phyloP scores from a whole-genome alignment of 2,888 invertebrate species.

The Drosophila macrospina region DNA sequence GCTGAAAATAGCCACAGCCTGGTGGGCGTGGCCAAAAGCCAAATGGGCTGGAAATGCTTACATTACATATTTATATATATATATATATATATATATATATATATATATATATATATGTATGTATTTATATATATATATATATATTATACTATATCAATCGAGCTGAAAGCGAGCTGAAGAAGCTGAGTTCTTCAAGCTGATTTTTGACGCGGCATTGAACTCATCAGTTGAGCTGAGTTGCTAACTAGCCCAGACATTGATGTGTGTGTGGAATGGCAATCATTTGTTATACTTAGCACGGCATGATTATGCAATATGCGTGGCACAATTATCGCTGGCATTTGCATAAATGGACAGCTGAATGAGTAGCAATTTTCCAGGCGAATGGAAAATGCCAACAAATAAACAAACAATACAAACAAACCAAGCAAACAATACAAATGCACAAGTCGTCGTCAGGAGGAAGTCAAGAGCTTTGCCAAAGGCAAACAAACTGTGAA shows the following conservation, averaged over 20 bases:
- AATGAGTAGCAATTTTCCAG: slow-evolving; percentile 69
- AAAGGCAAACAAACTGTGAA: slow-evolving; percentile 33
- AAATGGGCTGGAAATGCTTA: slow-evolving; percentile 69
- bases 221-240: slow-evolving; percentile 19
- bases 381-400: slow-evolving; percentile 34
- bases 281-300: slow-evolving; percentile 59
- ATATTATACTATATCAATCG: neutral
- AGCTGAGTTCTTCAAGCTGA: neutral
- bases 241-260: slow-evolving; percentile 54
- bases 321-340: slow-evolving; percentile 72
- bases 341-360: slow-evolving; percentile 68
- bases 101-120: too few species aligned
- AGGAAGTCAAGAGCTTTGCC: slow-evolving; percentile 36
- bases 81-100: too few species aligned
- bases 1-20: slow-evolving; percentile 54
- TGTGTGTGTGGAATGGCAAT: slow-evolving; percentile 48
- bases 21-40: slow-evolving; percentile 34
- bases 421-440: slow-evolving; percentile 17
- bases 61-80: too few species aligned
- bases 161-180: neutral
- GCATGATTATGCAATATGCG: slow-evolving; percentile 77
- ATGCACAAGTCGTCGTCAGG: slow-evolving; percentile 13
- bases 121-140: too few species aligned
- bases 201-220: slow-evolving; percentile 1
- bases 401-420: slow-evolving; percentile 32